Conservation (phyloP, 2,797 vertebrate species). For the Scyliorhinus canicula region DNA sequence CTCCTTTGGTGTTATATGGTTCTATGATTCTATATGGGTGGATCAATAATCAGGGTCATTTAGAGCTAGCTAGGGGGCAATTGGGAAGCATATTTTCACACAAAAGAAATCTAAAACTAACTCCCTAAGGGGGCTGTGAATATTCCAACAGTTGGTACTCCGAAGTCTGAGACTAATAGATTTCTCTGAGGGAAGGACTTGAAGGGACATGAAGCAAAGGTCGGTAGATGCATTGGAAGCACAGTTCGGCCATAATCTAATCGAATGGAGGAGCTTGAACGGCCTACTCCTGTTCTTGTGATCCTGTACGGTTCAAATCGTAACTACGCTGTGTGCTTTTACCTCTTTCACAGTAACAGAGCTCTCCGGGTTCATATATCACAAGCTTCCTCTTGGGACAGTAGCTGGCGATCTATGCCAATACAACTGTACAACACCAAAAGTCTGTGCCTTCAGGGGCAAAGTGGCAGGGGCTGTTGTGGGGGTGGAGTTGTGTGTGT, state of each 20-base stretch:
- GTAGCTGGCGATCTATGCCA: not conserved
- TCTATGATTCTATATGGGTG: not conserved
- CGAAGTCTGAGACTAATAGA: not conserved
- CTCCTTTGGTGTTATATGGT: not conserved
- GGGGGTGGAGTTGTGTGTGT: no score
- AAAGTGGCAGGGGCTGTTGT: no score
- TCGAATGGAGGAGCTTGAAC: not conserved
- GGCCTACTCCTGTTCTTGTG: not conserved
- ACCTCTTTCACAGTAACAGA: not conserved
- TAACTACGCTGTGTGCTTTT: not conserved
- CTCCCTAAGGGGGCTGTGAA: not conserved
- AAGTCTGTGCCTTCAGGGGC: not conserved
- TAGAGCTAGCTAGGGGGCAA: not conserved
- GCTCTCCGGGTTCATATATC: not conserved
- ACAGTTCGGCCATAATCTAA: not conserved
- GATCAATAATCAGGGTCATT: not conserved
- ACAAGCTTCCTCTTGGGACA: not conserved
- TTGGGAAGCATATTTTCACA: not conserved
- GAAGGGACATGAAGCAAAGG: not conserved
- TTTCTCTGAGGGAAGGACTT: not conserved
- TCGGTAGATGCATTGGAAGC: not conserved
- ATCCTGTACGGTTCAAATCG: not conserved
- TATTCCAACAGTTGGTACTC: not conserved
- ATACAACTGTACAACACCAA: not conserved
- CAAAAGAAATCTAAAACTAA: not conserved